Conservation (phyloP, 2,113 vertebrate genomes). For the Oreotrochilus melanogaster region DNA sequence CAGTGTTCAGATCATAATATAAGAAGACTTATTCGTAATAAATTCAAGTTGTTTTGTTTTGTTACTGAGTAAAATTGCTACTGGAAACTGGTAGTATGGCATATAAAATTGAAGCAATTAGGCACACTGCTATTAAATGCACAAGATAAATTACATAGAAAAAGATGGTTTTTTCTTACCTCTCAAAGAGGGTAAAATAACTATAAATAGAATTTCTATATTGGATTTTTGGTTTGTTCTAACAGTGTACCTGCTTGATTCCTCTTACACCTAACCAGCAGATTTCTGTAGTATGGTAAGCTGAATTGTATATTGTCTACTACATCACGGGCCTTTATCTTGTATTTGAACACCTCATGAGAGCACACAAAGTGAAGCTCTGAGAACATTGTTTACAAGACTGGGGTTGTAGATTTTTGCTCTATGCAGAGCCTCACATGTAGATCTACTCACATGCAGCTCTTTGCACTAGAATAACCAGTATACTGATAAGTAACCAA, state of each 20-base stretch:
- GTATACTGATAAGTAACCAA: background rate
- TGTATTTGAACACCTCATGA: background rate
- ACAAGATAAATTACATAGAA: background rate
- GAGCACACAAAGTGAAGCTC: background rate
- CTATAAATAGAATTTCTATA: background rate
- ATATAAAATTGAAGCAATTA: background rate
- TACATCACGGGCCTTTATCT: background rate
- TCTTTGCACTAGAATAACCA: background rate
- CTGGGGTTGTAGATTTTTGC: background rate
- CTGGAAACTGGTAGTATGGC: background rate
- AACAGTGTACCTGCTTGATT: background rate
- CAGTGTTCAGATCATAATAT: background rate
- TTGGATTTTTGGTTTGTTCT: background rate
- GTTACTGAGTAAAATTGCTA: background rate
- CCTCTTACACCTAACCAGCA: background rate
- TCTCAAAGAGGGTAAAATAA: background rate
- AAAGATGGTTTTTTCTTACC: background rate
- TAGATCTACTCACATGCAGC: background rate
- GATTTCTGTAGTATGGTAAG: background rate
- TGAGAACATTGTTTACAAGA: background rate
- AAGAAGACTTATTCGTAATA: background rate
- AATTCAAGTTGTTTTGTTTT: background rate
- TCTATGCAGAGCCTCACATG: background rate
- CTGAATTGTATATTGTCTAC: background rate
- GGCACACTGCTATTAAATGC: background rate